Percentiles rank a stretch among this genome's conserved stretches.
phyloP scores from a whole-genome alignment of 2,113 vertebrate species.

The Xiphophorus maculatus region DNA sequence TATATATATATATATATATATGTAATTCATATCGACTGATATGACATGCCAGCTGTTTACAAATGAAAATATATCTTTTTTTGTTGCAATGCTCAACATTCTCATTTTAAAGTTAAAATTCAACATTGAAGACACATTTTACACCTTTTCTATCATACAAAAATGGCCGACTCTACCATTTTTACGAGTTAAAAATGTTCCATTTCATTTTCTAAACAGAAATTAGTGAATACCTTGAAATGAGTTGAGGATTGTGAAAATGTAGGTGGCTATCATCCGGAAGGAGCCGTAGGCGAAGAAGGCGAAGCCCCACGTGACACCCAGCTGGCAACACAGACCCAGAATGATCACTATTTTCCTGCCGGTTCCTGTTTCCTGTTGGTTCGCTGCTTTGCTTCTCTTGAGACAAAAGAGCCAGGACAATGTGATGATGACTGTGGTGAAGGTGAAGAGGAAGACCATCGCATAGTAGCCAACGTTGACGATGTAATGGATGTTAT shows the following conservation, averaged over 20 bases:
- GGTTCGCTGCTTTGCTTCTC: accelerated
- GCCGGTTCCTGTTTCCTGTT: not conserved
- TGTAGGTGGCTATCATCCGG: slow-evolving; percentile 65
- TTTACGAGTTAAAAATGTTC: not conserved
- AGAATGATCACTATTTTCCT: slow-evolving; percentile 38
- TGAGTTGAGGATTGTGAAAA: slow-evolving; percentile 78
- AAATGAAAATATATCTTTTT: no score
- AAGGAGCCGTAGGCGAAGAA: slow-evolving; percentile 71
- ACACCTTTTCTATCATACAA: no score
- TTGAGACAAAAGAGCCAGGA: slow-evolving; percentile 59
- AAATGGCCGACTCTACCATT: no score
- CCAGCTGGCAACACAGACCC: slow-evolving; percentile 72
- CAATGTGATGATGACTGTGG: slow-evolving; percentile 62
- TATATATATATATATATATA: no score
- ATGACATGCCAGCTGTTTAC: no score
- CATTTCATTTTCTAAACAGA: not conserved
- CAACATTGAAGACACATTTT: no score
- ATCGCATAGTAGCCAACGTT: slow-evolving; percentile 75
- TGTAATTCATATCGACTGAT: no score
- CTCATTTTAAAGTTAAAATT: no score
- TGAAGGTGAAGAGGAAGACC: slow-evolving; percentile 74
- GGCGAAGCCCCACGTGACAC: slow-evolving; percentile 76
- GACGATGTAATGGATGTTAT: slow-evolving; percentile 53
- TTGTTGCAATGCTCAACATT: no score
- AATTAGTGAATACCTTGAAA: slow-evolving; percentile 72